Evolutionary conservation across 2,888 invertebrate species (phyloP).

Genomic region (Parnassius glacialis): DNA sequence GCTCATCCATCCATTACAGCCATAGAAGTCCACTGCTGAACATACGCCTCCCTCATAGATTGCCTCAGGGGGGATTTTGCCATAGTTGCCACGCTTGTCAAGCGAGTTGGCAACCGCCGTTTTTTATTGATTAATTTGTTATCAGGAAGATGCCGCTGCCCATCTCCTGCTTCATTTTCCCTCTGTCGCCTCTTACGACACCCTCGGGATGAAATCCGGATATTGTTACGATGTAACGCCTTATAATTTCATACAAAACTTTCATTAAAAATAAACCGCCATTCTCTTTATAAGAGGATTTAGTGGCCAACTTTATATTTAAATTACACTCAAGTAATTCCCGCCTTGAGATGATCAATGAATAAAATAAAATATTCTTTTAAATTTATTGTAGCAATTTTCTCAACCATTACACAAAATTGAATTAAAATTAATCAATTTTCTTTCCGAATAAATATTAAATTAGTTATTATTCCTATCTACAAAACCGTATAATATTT

Average conservation of each 20-base stretch:
- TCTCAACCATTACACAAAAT: constrained; percentile 4
- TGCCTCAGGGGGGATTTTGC: too few relatives aligned
- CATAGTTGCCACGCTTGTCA: too few relatives aligned
- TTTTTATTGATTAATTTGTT: too few relatives aligned
- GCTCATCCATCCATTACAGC: too few relatives aligned
- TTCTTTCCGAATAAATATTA: constrained; percentile 21
- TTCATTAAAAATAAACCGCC: not conserved
- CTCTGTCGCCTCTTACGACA: too few relatives aligned
- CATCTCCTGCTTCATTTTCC: too few relatives aligned
- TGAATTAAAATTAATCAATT: constrained; percentile 20
- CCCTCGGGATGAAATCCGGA: too few relatives aligned
- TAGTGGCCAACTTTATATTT: not conserved
- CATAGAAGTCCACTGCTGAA: too few relatives aligned
- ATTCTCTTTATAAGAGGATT: not conserved
- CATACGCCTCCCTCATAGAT: too few relatives aligned
- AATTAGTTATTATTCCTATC: constrained; percentile 20
- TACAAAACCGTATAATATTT: constrained; percentile 24
- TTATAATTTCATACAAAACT: constrained; percentile 35
- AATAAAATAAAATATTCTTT: constrained; percentile 18
- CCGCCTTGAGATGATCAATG: constrained; percentile 3
- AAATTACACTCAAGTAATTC: not conserved
- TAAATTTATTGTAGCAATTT: constrained; percentile 18
- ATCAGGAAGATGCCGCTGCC: too few relatives aligned
- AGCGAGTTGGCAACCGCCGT: too few relatives aligned
- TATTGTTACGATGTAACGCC: constrained; percentile 51